phyloP scores from a whole-genome alignment of 2,113 vertebrate species.

The Ictalurus punctatus region DNA sequence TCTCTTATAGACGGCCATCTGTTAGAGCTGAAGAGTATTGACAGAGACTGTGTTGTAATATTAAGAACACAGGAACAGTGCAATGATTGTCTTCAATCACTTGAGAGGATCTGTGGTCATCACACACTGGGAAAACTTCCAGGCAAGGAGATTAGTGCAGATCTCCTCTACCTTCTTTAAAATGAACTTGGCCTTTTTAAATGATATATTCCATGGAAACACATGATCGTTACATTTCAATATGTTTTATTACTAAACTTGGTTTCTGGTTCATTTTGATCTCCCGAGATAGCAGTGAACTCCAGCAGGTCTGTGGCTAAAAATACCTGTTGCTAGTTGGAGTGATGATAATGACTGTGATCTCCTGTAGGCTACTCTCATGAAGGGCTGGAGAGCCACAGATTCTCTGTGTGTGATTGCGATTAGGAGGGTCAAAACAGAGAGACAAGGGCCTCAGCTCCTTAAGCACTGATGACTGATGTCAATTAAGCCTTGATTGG shows the following conservation, averaged over 20 bases:
- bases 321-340: slow-evolving; percentile 68
- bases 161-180: not conserved
- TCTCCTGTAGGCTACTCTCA: slow-evolving; percentile 47
- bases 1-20: slow-evolving; percentile 29
- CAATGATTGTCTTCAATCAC: slow-evolving; percentile 55
- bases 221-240: not conserved
- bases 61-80: slow-evolving; percentile 36
- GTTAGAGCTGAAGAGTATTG: slow-evolving; percentile 30
- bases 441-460: slow-evolving; percentile 72
- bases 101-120: slow-evolving; percentile 42
- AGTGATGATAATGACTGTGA: slow-evolving; percentile 55
- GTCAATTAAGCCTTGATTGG: slow-evolving; percentile 77
- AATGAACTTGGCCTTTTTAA: not conserved
- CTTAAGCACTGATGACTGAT: slow-evolving; percentile 74
- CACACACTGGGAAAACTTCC: slow-evolving; percentile 41
- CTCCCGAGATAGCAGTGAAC: slow-evolving; percentile 25
- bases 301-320: slow-evolving; percentile 41
- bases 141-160: slow-evolving; percentile 3
- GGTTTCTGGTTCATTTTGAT: slow-evolving; percentile 7
- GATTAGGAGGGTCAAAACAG: slow-evolving; percentile 55
- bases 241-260: not conserved
- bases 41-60: slow-evolving; percentile 34
- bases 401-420: slow-evolving; percentile 74
- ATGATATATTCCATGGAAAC: no score
- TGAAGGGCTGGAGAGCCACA: slow-evolving; percentile 61